Conservation (phyloP, 1,140 invertebrate genomes). For the Mizuhopecten yessoensis region DNA sequence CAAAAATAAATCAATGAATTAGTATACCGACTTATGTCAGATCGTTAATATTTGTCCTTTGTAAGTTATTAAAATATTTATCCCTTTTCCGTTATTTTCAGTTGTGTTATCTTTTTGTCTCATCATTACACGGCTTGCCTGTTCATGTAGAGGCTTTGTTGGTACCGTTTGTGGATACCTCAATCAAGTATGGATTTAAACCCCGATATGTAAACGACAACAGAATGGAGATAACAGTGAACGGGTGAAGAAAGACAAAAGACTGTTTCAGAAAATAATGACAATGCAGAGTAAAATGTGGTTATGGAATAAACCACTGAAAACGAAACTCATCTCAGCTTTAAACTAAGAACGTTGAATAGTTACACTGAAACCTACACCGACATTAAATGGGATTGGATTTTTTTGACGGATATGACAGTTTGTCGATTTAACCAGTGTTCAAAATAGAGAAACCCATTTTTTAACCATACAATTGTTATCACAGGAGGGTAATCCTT, state of each 20-base stretch:
- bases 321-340: too few species aligned
- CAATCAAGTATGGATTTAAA: conserved; percentile 28
- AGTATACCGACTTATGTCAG: conserved; percentile 27
- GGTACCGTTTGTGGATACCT: background rate
- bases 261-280: background rate
- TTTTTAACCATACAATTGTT: too few species aligned
- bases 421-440: too few species aligned
- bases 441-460: too few species aligned
- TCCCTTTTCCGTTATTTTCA: background rate
- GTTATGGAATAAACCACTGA: too few species aligned
- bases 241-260: background rate
- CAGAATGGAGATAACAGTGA: background rate
- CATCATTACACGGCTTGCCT: background rate
- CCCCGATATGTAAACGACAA: conserved; percentile 5
- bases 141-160: background rate
- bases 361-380: too few species aligned
- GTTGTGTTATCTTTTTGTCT: background rate
- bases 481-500: too few species aligned
- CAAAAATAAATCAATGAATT: background rate
- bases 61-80: conserved; percentile 14
- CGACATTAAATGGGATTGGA: too few species aligned
- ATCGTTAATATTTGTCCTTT: conserved; percentile 28
- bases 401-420: too few species aligned
- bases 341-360: too few species aligned
- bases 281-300: background rate